Base-by-base conservation (phyloP, 1,140 invertebrate genomes). In the Scaptomyza montana region DNA sequence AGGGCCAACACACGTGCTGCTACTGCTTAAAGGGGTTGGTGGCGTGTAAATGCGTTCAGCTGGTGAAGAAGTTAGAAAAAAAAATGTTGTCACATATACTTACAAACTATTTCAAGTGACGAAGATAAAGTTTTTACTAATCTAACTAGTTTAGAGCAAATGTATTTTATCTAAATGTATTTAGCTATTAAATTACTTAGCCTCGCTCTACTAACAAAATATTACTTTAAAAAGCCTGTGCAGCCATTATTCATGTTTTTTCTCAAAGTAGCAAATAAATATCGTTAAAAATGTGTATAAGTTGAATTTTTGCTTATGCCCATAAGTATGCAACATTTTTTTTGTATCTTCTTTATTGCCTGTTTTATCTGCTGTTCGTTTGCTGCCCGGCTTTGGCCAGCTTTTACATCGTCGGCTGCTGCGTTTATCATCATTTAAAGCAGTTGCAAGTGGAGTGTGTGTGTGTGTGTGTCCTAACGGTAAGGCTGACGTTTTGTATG, bases 1-100 rank as follows among this genome's bases (percentile, higher is more conserved):
- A 70, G 56, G 51, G 72, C 59, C 47, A 74, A 54, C 75, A 81
- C 79, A 82, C 80, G 80, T 82, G 80, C 80, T 67, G 50, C 28
- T 33, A 0, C 8, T 19, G 43, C 43, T 46, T 21, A 5, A 33
- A 54, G 21, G 12, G 12, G 12, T n/a, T 43, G 12, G 39, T 4
- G 39, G 12, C 2, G 3, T 5, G 5, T 43, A n/a, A n/a, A n/a
- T 43, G 12, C 4, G 39, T 12, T 43, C 3, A 43, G 4, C 12
- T 43, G 12, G 5, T n/a, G n/a, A n/a, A 43, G 1, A 43, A n/a
- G 39, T 43, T n/a, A n/a, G 12, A 43, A 12, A 12, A 5, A 4
- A 43, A n/a, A 3, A 41, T 6, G 39, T 12, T 41, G 39, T 41
- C n/a, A n/a, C n/a, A n/a, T n/a, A n/a, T n/a, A n/a, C 39, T 1